phyloP scores from a whole-genome alignment of 2,888 invertebrate genomes.

The Deilephila porcellus region DNA sequence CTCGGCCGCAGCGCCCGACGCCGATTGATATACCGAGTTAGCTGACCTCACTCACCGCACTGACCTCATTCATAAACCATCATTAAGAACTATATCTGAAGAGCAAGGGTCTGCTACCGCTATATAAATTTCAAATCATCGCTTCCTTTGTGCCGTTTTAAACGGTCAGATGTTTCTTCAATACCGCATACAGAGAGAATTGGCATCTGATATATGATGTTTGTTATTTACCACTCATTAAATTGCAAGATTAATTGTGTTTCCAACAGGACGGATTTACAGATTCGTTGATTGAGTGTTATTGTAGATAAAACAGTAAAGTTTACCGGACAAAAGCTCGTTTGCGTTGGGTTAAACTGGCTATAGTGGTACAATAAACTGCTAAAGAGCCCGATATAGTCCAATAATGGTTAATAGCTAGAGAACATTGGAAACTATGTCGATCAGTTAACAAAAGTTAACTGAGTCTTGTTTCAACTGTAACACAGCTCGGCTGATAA shows the following conservation, averaged over 20 bases:
- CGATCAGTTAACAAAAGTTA: constrained; percentile 31
- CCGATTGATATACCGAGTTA: constrained; percentile 64
- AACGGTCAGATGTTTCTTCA: constrained; percentile 7
- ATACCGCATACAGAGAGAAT: neutral
- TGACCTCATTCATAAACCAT: constrained; percentile 83
- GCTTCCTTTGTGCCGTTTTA: constrained; percentile 27
- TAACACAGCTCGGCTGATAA: constrained; percentile 42
- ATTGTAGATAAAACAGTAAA: neutral
- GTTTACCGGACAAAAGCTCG: neutral
- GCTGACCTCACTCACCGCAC: constrained; percentile 70
- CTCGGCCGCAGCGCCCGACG: constrained; percentile 35
- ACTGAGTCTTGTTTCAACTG: constrained; percentile 34
- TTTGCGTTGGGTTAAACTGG: constrained; percentile 7
- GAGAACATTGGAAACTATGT: constrained; percentile 20
- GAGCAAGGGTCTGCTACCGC: constrained; percentile 64
- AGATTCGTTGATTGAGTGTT: no score
- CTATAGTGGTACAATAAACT: neutral
- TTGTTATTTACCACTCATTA: neutral
- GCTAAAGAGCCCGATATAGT: neutral
- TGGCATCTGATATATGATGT: neutral
- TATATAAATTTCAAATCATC: constrained; percentile 53
- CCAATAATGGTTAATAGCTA: constrained; percentile 10
- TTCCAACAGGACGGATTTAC: neutral
- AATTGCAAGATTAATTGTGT: neutral
- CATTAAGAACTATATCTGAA: constrained; percentile 74